phyloP scores from a whole-genome alignment of 2,888 invertebrate genomes.

The Sinotaia quadrata region DNA sequence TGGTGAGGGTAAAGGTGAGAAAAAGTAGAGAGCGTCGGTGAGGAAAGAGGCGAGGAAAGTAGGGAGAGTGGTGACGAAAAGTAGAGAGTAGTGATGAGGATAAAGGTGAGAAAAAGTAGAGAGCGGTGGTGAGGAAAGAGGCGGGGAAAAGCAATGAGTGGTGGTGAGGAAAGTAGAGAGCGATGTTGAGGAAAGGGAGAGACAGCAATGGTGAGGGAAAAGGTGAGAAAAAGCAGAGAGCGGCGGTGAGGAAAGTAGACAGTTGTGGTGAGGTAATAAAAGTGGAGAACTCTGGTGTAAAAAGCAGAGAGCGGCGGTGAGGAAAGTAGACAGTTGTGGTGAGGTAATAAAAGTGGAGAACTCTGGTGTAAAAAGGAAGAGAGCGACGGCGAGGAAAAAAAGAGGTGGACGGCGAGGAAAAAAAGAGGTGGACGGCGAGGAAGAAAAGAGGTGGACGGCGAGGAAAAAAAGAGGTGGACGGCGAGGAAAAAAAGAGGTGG shows the following conservation, averaged over 20 bases:
- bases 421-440: no score
- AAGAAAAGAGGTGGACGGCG: no score
- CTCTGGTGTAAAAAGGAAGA: no score
- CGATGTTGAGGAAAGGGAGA: conserved; percentile 3
- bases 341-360: background rate
- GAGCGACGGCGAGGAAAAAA: no score
- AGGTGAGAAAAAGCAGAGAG: background rate
- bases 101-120: conserved; percentile 1
- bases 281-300: background rate
- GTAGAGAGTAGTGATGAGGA: background rate
- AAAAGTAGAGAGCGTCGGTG: background rate
- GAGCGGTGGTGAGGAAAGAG: background rate
- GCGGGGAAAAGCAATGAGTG: background rate
- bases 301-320: background rate
- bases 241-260: background rate
- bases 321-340: background rate
- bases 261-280: background rate
- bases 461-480: no score
- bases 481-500: no score
- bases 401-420: no score
- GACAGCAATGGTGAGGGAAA: conserved; percentile 3
- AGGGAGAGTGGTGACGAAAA: conserved; percentile 6
- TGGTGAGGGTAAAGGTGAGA: background rate
- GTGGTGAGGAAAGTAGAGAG: conserved; percentile 10
- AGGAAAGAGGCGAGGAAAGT: background rate